A percentile compares a stretch with the other conserved stretches of the same genome.
Conservation (phyloP, 1,140 invertebrate genomes). For the Halesus radiatus region DNA sequence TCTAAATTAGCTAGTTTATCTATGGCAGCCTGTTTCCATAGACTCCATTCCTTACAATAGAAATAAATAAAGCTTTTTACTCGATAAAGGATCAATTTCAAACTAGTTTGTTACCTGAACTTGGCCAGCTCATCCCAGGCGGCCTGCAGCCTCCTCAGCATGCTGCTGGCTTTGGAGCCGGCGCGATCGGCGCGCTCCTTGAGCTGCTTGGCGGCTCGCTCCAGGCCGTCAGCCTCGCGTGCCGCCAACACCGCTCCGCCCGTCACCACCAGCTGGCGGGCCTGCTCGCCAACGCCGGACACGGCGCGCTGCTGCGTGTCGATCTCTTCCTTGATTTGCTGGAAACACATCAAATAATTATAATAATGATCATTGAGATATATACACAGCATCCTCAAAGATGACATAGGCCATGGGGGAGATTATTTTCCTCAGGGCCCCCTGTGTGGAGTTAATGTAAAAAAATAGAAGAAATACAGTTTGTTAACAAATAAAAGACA, state of each 20-base stretch:
- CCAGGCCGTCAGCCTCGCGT: constrained; percentile 87
- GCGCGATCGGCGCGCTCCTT: constrained; percentile 89
- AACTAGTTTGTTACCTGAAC: constrained; percentile 73
- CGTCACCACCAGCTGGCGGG: constrained; percentile 90
- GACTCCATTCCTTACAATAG: too few relatives aligned
- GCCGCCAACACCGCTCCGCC: constrained; percentile 91
- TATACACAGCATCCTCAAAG: too few relatives aligned
- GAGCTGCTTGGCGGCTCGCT: constrained; percentile 86
- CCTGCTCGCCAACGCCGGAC: constrained; percentile 90
- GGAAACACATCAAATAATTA: not conserved
- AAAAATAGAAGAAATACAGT: too few relatives aligned
- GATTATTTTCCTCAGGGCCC: too few relatives aligned
- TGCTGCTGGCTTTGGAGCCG: constrained; percentile 81
- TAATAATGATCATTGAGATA: too few relatives aligned
- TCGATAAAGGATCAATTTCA: too few relatives aligned
- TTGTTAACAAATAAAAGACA: too few relatives aligned
- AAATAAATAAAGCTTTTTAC: too few relatives aligned
- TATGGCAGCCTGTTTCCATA: too few relatives aligned
- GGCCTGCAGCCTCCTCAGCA: constrained; percentile 81
- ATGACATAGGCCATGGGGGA: too few relatives aligned
- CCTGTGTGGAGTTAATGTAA: too few relatives aligned
- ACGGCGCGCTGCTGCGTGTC: constrained; percentile 89
- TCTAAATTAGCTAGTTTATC: too few relatives aligned
- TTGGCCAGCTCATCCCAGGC: constrained; percentile 91
- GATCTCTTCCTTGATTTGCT: constrained; percentile 93